These are phyloP conservation scores for Polylopha cassiicola DNA, from an alignment of 2,888 invertebrate species.

Conservation along the genomic window DNA sequence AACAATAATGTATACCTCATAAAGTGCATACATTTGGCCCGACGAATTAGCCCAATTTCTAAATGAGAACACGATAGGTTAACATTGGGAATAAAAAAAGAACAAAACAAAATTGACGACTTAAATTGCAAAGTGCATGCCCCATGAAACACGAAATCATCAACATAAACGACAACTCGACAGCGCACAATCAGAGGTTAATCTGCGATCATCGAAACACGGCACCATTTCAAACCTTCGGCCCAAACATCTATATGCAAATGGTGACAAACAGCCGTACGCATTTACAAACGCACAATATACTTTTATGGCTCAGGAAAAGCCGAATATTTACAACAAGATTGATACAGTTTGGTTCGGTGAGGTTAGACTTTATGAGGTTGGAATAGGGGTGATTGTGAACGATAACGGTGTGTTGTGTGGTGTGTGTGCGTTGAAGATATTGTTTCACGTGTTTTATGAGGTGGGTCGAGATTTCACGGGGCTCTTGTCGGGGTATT, in stretches of 20 bases:
- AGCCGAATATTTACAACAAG: conserved; percentile 49
- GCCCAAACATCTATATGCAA: conserved; percentile 65
- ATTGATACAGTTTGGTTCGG: conserved; percentile 14
- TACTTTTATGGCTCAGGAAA: conserved; percentile 72
- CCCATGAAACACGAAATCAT: conserved; percentile 13
- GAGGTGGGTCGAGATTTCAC: conserved; percentile 72
- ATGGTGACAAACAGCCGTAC: conserved; percentile 71
- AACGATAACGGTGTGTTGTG: conserved; percentile 11
- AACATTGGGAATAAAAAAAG: too few relatives aligned
- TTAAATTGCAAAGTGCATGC: too few relatives aligned
- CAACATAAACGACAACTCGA: conserved; percentile 4
- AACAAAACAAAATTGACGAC: too few relatives aligned
- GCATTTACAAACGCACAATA: conserved; percentile 74
- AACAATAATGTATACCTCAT: too few relatives aligned
- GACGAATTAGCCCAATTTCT: too few relatives aligned
- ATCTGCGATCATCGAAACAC: conserved; percentile 26
- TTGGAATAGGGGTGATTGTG: conserved; percentile 16
- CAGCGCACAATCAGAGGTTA: conserved; percentile 26
- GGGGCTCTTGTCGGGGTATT: conserved; percentile 54
- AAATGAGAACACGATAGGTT: too few relatives aligned
- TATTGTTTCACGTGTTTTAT: conserved; percentile 76
- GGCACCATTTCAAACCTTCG: conserved; percentile 36
- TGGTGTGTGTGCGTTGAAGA: conserved; percentile 41
- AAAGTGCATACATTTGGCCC: too few relatives aligned
- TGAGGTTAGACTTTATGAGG: conserved; percentile 30